phyloP scores from a whole-genome alignment of 64 coral and sea anemone species.

The Montipora foliosa region DNA sequence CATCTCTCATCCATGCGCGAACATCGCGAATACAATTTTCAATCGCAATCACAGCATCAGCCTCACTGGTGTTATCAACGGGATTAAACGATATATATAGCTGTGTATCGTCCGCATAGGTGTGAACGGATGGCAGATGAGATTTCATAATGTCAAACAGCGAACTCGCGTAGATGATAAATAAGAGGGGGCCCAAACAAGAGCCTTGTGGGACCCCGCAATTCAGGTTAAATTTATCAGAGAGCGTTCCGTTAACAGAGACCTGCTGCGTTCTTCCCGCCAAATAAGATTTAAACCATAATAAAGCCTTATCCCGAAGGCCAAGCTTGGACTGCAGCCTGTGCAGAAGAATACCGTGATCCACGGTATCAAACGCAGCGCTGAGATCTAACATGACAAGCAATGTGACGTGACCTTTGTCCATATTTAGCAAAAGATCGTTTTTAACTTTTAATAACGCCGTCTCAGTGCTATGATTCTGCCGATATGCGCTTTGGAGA shows the following conservation, averaged over 20 bases:
- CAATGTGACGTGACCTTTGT: too few relatives aligned
- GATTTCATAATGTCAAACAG: constrained; percentile 50
- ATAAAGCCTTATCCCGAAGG: too few relatives aligned
- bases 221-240: constrained; percentile 22
- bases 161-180: constrained; percentile 54
- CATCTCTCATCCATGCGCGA: constrained; percentile 21
- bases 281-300: neutral
- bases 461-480: too few relatives aligned
- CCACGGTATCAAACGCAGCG: too few relatives aligned
- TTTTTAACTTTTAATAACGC: too few relatives aligned
- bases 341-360: too few relatives aligned
- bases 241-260: neutral
- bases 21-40: constrained; percentile 23
- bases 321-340: too few relatives aligned
- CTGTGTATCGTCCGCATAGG: constrained; percentile 54
- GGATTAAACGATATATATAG: constrained; percentile 46
- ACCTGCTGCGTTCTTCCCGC: neutral
- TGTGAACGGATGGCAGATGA: constrained; percentile 60
- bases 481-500: too few relatives aligned
- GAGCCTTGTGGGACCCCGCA: constrained; percentile 43
- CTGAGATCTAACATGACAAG: too few relatives aligned
- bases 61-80: constrained; percentile 28
- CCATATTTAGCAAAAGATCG: too few relatives aligned
- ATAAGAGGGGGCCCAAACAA: constrained; percentile 36
- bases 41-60: constrained; percentile 33